Conservation (phyloP, 2,888 invertebrate species). For the Creontiades dilutus region DNA sequence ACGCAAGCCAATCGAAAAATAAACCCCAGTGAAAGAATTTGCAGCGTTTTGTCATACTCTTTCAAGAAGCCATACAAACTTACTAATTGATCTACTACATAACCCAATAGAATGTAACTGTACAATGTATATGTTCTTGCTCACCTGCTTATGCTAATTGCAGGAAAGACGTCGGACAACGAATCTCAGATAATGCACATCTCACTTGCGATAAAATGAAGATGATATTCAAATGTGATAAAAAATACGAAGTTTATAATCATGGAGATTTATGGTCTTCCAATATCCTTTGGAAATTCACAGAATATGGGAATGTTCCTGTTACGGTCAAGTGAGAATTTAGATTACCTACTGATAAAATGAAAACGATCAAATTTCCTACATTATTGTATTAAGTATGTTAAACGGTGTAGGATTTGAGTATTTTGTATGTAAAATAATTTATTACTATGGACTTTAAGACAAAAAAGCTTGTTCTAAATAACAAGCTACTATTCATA, state of each 20-base stretch:
- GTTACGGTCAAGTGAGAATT: conserved; percentile 42
- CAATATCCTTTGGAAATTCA: conserved; percentile 58
- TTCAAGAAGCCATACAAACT: no score
- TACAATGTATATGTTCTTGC: not conserved
- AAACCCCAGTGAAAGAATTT: no score
- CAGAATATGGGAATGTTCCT: conserved; percentile 42
- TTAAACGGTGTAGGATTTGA: no score
- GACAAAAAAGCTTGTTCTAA: no score
- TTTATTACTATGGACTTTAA: no score
- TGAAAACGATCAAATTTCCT: no score
- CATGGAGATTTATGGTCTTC: conserved; percentile 51
- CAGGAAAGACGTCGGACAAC: conserved; percentile 24
- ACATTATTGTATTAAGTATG: no score
- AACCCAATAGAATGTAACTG: not conserved
- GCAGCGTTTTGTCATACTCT: no score
- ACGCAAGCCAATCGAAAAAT: no score
- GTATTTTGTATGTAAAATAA: no score
- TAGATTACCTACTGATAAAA: not conserved
- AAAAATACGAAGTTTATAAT: conserved; percentile 47
- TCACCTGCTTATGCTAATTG: not conserved
- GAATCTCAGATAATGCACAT: conserved; percentile 2
- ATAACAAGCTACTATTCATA: no score
- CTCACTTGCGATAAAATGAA: conserved; percentile 53
- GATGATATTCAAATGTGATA: not conserved
- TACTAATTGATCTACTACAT: not conserved